These are phyloP conservation scores for Drosophila sordidula DNA, from an alignment of 2,888 invertebrate genomes.

Conservation along the genomic window DNA sequence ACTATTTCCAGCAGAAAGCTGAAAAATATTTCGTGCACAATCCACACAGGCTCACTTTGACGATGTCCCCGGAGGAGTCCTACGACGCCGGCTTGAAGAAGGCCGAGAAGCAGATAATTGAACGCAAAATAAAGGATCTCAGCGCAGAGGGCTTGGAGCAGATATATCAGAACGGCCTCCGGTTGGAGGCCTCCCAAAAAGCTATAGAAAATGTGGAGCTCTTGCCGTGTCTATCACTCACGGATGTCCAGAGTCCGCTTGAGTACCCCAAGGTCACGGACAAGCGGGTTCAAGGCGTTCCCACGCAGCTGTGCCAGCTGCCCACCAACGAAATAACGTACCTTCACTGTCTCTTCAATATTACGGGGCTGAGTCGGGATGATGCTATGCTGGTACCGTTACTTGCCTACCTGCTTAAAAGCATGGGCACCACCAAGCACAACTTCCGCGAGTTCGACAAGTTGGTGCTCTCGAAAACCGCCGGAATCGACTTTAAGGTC, in stretches of 20 bases:
- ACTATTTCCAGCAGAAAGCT: slow-evolving; percentile 89
- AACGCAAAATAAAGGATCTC: slow-evolving; percentile 88
- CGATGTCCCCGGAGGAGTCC: slow-evolving; percentile 93
- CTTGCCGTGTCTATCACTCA: slow-evolving; percentile 92
- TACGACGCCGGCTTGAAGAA: slow-evolving; percentile 89
- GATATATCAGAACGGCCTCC: slow-evolving; percentile 89
- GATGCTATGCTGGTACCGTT: slow-evolving; percentile 92
- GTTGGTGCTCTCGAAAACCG: slow-evolving; percentile 89
- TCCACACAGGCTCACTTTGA: slow-evolving; percentile 91
- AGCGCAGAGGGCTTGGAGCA: slow-evolving; percentile 85
- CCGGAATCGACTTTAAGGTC: slow-evolving; percentile 88
- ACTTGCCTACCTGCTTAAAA: slow-evolving; percentile 91
- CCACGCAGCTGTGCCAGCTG: slow-evolving; percentile 91
- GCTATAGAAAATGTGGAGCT: slow-evolving; percentile 89
- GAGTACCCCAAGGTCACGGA: slow-evolving; percentile 68
- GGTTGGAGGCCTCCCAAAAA: slow-evolving; percentile 90
- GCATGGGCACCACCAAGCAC: slow-evolving; percentile 93
- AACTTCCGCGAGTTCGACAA: slow-evolving; percentile 94
- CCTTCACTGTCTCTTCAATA: slow-evolving; percentile 91
- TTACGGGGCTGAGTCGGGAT: slow-evolving; percentile 88
- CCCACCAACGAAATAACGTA: slow-evolving; percentile 97
- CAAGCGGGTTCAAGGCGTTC: slow-evolving; percentile 85
- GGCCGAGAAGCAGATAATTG: slow-evolving; percentile 89
- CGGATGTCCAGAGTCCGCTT: slow-evolving; percentile 90
- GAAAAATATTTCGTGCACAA: slow-evolving; percentile 92